Conservation (phyloP, 2,113 vertebrate genomes). For the Malurus melanocephalus region DNA sequence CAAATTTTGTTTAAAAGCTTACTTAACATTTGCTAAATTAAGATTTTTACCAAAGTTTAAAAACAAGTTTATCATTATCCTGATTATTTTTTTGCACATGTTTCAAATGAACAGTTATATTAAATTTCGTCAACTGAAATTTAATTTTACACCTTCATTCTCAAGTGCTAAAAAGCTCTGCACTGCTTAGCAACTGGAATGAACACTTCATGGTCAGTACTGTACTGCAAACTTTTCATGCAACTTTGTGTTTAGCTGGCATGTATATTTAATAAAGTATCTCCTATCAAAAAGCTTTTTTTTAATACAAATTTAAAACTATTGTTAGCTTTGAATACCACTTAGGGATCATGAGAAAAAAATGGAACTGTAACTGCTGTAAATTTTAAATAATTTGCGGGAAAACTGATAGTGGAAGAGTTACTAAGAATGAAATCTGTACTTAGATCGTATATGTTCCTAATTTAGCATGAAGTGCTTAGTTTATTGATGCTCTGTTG, state of each 20-base stretch:
- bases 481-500: not conserved
- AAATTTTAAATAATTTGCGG: not conserved
- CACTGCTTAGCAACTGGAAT: not conserved
- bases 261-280: not conserved
- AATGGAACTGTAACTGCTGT: not conserved
- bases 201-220: not conserved
- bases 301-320: not conserved
- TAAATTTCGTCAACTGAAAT: not conserved
- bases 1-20: not conserved
- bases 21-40: not conserved
- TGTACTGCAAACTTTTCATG: not conserved
- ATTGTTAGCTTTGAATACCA: not conserved
- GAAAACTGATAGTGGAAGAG: not conserved
- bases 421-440: not conserved
- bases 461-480: not conserved
- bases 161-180: not conserved
- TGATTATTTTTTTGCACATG: not conserved
- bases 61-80: not conserved
- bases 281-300: not conserved
- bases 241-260: not conserved
- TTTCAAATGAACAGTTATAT: not conserved
- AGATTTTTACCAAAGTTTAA: not conserved
- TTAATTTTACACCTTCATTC: not conserved
- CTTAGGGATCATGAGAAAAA: not conserved
- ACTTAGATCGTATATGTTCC: not conserved